These are phyloP conservation scores for Andrena fulva DNA, from an alignment of 2,888 invertebrate genomes.

Conservation along the genomic window DNA sequence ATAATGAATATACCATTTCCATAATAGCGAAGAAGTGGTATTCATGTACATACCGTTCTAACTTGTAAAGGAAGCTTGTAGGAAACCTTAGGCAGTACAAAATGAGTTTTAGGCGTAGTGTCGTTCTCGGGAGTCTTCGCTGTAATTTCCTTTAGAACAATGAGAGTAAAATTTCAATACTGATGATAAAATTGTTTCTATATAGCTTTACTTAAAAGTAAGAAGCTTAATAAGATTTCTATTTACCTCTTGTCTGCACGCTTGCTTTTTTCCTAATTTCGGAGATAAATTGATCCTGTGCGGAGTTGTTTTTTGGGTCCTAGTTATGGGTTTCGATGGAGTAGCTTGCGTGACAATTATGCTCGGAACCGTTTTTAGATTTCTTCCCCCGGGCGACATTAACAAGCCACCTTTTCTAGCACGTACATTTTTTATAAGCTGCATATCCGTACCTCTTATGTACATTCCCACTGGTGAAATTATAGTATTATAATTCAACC, in stretches of 20 bases:
- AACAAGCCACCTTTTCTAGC: constrained; percentile 47
- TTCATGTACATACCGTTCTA: constrained; percentile 65
- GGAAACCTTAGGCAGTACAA: constrained; percentile 69
- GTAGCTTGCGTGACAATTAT: constrained; percentile 10
- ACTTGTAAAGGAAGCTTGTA: constrained; percentile 73
- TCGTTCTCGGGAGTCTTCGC: constrained; percentile 36
- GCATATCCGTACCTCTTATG: constrained; percentile 76
- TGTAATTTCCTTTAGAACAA: constrained; percentile 21
- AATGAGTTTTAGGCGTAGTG: constrained; percentile 56
- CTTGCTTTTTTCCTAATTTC: constrained; percentile 1
- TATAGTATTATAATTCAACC: constrained; percentile 72
- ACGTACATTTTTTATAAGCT: constrained; percentile 75
- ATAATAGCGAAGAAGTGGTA: not conserved
- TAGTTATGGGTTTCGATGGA: not conserved
- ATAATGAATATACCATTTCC: constrained; percentile 11
- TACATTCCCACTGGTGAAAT: constrained; percentile 79
- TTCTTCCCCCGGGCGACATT: constrained; percentile 27
- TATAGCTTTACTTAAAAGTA: not conserved
- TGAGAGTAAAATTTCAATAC: not conserved
- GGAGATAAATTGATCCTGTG: constrained; percentile 41
- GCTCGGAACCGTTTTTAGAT: not conserved
- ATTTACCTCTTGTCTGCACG: constrained; percentile 13
- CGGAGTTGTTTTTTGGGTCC: not conserved
- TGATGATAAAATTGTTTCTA: not conserved
- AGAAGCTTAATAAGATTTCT: constrained; percentile 2